These are phyloP conservation scores for Schrankia costaestrigalis DNA, from an alignment of 2,888 invertebrate species.

Conservation along the genomic window DNA sequence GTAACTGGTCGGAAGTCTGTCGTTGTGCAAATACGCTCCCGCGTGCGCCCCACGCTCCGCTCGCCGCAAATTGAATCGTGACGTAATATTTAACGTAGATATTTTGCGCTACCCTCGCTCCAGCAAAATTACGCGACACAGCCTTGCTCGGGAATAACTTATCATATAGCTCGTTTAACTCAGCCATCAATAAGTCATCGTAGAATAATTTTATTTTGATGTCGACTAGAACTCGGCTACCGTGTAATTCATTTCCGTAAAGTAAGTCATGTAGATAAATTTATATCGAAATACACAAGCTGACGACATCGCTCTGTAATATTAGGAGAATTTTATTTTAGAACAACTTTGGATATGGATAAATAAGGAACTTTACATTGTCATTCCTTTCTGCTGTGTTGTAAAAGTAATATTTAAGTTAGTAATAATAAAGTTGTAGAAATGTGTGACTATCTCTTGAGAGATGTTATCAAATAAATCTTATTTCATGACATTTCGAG, in stretches of 20 bases:
- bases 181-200: slow-evolving; percentile 49
- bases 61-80: slow-evolving; percentile 49
- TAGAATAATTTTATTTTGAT: slow-evolving; percentile 50
- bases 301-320: slow-evolving; percentile 10
- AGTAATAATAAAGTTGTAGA: too few relatives aligned
- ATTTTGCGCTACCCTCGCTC: slow-evolving; percentile 41
- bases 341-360: slow-evolving; percentile 11
- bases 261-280: slow-evolving; percentile 31
- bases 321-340: slow-evolving; percentile 16
- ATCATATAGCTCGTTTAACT: slow-evolving; percentile 55
- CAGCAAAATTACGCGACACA: slow-evolving; percentile 44
- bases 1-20: too few relatives aligned
- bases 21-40: slow-evolving; percentile 30
- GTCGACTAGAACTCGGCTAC: slow-evolving; percentile 35
- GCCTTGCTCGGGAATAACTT: slow-evolving; percentile 47
- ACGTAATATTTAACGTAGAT: slow-evolving; percentile 51
- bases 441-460: too few relatives aligned
- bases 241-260: slow-evolving; percentile 37
- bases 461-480: too few relatives aligned
- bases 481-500: too few relatives aligned
- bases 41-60: slow-evolving; percentile 28
- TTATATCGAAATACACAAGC: slow-evolving; percentile 24
- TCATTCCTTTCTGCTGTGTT: too few relatives aligned
- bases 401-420: too few relatives aligned
- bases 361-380: slow-evolving; percentile 5